Evolutionary conservation across 2,888 invertebrate species (phyloP).

Genomic region (Eremobia ochroleuca): DNA sequence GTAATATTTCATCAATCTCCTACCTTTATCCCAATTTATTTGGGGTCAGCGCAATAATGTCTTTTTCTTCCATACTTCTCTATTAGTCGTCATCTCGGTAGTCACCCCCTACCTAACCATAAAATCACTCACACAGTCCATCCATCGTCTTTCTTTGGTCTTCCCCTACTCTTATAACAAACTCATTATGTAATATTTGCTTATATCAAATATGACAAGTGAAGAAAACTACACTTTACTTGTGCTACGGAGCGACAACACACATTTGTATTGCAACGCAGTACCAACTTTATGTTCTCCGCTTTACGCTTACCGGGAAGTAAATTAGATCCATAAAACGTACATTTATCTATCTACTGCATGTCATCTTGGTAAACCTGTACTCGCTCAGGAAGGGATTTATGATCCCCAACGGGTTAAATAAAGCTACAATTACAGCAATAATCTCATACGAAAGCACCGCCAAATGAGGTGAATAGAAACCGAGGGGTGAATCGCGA

Average conservation of each 20-base stretch:
- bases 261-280: not conserved
- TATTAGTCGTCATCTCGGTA: no score
- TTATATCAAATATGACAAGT: not conserved
- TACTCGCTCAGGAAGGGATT: conserved; percentile 35
- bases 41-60: no score
- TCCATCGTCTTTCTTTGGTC: no score
- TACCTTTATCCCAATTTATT: no score
- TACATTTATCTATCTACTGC: conserved; percentile 18
- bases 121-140: no score
- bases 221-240: not conserved
- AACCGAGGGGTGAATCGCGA: no score
- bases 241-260: not conserved
- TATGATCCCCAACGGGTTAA: conserved; percentile 35
- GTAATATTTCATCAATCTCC: no score
- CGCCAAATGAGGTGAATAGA: no score
- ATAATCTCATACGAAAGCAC: conserved; percentile 14
- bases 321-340: conserved; percentile 34
- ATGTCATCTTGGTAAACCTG: conserved; percentile 38
- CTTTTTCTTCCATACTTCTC: no score
- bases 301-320: conserved; percentile 21
- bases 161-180: no score
- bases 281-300: not conserved
- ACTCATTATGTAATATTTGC: not conserved
- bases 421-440: conserved; percentile 39
- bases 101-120: no score